A percentile compares a stretch with the other conserved stretches of the same genome.
phyloP scores from a whole-genome alignment of 2,888 invertebrate species.

The Nemapogon koenigi region DNA sequence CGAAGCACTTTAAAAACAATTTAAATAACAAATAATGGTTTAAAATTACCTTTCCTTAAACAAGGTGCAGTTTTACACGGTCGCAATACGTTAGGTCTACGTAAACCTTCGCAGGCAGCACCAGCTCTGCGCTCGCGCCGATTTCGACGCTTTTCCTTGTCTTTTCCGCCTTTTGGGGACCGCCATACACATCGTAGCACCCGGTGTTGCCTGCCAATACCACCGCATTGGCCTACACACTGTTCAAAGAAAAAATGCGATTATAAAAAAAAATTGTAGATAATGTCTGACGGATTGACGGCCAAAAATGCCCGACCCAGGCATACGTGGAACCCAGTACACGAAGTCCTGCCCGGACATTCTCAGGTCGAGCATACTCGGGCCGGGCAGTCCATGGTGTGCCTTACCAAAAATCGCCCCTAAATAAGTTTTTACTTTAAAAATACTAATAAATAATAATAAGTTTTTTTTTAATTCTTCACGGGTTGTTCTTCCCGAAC shows the following conservation, averaged over 20 bases:
- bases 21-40: neutral
- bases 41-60: conserved; percentile 4
- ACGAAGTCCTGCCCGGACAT: too few species aligned
- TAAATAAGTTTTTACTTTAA: too few species aligned
- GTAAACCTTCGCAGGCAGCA: conserved; percentile 80
- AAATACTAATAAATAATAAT: neutral
- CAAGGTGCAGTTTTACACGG: conserved; percentile 78
- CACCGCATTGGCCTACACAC: conserved; percentile 87
- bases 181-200: conserved; percentile 94
- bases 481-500: too few species aligned
- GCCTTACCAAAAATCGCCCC: too few species aligned
- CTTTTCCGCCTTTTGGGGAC: conserved; percentile 69
- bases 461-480: neutral
- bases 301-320: too few species aligned
- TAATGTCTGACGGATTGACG: too few species aligned
- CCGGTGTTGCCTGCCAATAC: conserved; percentile 83
- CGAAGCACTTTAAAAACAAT: neutral
- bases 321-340: too few species aligned
- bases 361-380: too few species aligned
- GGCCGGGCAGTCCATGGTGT: too few species aligned
- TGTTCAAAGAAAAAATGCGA: too few species aligned
- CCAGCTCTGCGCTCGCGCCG: conserved; percentile 81
- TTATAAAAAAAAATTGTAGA: too few species aligned
- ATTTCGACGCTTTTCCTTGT: conserved; percentile 77
- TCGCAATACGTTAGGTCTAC: conserved; percentile 79